phyloP scores from a whole-genome alignment of 2,113 vertebrate genomes.

The Pheucticus melanocephalus region DNA sequence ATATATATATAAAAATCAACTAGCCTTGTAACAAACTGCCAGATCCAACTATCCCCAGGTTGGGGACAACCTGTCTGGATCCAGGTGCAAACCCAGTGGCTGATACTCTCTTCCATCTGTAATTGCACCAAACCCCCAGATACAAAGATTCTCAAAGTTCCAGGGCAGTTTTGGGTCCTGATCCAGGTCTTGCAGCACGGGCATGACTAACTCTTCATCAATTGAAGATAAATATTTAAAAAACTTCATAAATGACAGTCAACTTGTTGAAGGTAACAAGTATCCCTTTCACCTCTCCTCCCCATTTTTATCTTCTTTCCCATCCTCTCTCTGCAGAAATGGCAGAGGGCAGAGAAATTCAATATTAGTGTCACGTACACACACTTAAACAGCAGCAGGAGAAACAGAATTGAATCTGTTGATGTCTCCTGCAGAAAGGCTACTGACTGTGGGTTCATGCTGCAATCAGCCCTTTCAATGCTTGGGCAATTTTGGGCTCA shows the following conservation, averaged over 20 bases:
- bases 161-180: slow-evolving; percentile 24
- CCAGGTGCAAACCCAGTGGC: slow-evolving; percentile 9
- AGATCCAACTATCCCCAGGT: slow-evolving; percentile 30
- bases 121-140: slow-evolving; percentile 6
- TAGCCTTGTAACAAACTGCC: slow-evolving; percentile 45
- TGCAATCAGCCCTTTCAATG: background rate
- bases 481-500: background rate
- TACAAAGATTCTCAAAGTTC: background rate
- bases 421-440: background rate
- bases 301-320: background rate
- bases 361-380: background rate
- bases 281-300: background rate
- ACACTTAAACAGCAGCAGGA: background rate
- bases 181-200: slow-evolving; percentile 50
- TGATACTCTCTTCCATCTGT: background rate
- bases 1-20: slow-evolving; percentile 63
- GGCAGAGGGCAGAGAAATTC: background rate
- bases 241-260: slow-evolving; percentile 33
- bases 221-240: slow-evolving; percentile 62
- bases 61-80: slow-evolving; percentile 51
- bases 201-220: slow-evolving; percentile 58
- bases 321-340: background rate
- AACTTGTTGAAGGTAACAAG: slow-evolving; percentile 57
- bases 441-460: background rate
- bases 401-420: background rate